Base-by-base conservation (phyloP, 2,797 vertebrate genomes). In the Syngnathus acus region DNA sequence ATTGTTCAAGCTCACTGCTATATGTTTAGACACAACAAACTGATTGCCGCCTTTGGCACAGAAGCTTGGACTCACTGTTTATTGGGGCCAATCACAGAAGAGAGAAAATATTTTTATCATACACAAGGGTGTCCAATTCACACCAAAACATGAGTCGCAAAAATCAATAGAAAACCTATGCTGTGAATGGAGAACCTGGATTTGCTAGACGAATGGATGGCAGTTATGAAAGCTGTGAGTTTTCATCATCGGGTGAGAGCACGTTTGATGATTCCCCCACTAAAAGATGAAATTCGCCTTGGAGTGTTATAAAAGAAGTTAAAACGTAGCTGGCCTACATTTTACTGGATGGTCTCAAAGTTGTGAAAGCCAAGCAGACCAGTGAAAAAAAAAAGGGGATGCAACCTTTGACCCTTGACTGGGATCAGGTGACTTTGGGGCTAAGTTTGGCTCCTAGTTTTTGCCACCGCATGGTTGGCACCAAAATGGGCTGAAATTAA, bases 381-480 rank as follows among this genome's bases (percentile, higher is more conserved):
- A 17, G 57, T 3, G 16, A 32, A 55, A 23, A 17, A 17, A 39
- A 69, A 70, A 80, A 66, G 61, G 62, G 55, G 72, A 79, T 75
- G 72, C 80, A 69, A 86, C 83, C 88, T 77, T 9, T 74, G 78
- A 89, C 77, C 85, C 77, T 1, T 60, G 45, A 69, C 70, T 65
- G 64, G 70, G 78, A 81, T 89, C 84, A 78, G 82, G 77, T 89
- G 79, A 85, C 87, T 74, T 68, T 1, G 10, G 60, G 23, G 69
- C 82, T 86, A 87, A 86, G 79, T 83, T 84, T 81, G 79, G 77
- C 76, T 1, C 74, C 83, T 84, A 85, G 85, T 60, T 60, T 60
- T 40, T 5, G 58, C 9, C 14, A 9, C 11, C 6, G 32, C 26
- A 7, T 7, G 21, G 4, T 40, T 21, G 3, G 21, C 38, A 4